phyloP scores from a whole-genome alignment of 2,797 vertebrate genomes.

The Uromys caudimaculatus region DNA sequence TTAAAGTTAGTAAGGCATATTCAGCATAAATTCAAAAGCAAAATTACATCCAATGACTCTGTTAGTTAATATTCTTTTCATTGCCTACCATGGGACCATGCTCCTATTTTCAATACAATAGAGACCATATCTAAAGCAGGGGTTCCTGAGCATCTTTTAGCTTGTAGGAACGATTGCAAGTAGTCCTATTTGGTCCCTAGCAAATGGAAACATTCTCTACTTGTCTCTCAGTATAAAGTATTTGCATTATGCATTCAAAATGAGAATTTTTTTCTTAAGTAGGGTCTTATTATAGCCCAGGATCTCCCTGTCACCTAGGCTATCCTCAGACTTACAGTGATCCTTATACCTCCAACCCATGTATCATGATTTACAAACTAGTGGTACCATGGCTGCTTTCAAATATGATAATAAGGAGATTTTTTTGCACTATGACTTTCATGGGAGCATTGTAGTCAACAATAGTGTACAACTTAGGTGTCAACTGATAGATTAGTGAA shows the following conservation, averaged over 20 bases:
- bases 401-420: neutral
- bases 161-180: neutral
- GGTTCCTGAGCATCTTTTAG: neutral
- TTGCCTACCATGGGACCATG: neutral
- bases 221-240: neutral
- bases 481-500: neutral
- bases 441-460: neutral
- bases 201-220: neutral
- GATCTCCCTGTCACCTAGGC: neutral
- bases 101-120: neutral
- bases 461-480: neutral
- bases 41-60: neutral
- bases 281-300: neutral
- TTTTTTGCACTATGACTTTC: neutral
- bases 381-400: neutral
- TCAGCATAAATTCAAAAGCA: constrained; percentile 18
- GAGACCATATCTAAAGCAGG: neutral
- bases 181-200: neutral
- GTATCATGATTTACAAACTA: neutral
- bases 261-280: neutral
- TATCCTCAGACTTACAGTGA: no score
- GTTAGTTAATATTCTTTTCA: constrained; percentile 15
- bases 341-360: neutral
- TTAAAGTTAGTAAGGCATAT: neutral
- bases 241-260: neutral